Evolutionary conservation across 37 sponge, comb jelly and placozoan species (phyloP).

Genomic region (Hexactinellida sp.): DNA sequence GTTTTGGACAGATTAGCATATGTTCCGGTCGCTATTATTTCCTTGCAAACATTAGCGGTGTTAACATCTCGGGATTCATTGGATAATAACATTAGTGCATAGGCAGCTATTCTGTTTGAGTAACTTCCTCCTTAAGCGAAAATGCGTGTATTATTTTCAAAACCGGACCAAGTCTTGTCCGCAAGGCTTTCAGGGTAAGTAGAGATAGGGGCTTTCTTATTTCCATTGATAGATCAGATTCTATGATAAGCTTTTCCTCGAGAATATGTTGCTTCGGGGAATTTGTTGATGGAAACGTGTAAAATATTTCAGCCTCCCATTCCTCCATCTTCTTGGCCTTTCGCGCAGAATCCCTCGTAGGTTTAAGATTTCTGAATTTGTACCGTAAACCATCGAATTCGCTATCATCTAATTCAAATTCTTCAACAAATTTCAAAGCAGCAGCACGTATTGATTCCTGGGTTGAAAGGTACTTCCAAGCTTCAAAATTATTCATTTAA

Average conservation of each 20-base stretch:
- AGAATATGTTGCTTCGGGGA: no score
- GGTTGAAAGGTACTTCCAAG: no score
- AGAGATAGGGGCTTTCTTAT: not conserved
- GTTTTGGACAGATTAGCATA: not conserved
- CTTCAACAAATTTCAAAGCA: no score
- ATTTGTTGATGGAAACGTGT: no score
- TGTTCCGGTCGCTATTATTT: not conserved
- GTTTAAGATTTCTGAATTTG: no score
- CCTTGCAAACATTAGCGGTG: not conserved
- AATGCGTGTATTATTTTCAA: not conserved
- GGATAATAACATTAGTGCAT: not conserved
- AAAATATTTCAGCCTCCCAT: no score
- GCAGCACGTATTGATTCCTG: no score
- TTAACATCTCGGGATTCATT: not conserved
- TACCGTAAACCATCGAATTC: no score
- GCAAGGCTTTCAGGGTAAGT: not conserved
- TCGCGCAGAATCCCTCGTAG: no score
- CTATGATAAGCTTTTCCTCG: not conserved
- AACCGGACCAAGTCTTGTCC: constrained; percentile 7
- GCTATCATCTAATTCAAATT: no score
- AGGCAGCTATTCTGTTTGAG: not conserved
- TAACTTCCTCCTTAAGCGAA: not conserved
- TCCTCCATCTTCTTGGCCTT: no score
- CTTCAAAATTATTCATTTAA: no score
- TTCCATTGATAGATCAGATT: constrained; percentile 18